Evolutionary conservation across 2,113 vertebrate genomes (phyloP).

Genomic region (Megaptera novaeangliae): DNA sequence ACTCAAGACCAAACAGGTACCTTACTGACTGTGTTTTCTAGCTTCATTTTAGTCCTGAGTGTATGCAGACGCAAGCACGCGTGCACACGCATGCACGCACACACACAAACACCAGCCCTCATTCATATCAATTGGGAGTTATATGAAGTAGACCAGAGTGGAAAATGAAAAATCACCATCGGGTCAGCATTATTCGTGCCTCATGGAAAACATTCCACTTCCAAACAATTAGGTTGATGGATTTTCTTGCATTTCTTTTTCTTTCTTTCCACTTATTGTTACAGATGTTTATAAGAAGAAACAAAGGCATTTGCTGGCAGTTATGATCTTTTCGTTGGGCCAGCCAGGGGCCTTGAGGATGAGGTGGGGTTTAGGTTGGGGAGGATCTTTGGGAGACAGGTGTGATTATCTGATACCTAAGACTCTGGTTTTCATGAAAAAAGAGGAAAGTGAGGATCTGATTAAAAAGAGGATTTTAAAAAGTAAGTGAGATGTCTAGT

Average conservation of each 20-base stretch:
- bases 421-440: not conserved
- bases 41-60: not conserved
- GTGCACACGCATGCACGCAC: not conserved
- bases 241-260: constrained; percentile 38
- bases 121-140: not conserved
- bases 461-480: not conserved
- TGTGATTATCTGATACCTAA: not conserved
- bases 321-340: not conserved
- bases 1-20: not conserved
- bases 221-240: constrained; percentile 30
- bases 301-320: not conserved
- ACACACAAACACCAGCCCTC: not conserved
- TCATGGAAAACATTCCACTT: constrained; percentile 7
- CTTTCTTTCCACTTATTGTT: not conserved
- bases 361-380: not conserved
- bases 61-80: not conserved
- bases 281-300: constrained; percentile 34
- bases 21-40: not conserved
- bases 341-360: not conserved
- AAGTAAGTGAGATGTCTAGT: not conserved
- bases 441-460: not conserved
- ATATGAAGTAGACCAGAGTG: not conserved
- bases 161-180: not conserved
- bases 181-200: not conserved
- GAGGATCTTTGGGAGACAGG: not conserved